These are phyloP conservation scores for Thyatira batis DNA, from an alignment of 2,888 invertebrate species.

Conservation along the genomic window DNA sequence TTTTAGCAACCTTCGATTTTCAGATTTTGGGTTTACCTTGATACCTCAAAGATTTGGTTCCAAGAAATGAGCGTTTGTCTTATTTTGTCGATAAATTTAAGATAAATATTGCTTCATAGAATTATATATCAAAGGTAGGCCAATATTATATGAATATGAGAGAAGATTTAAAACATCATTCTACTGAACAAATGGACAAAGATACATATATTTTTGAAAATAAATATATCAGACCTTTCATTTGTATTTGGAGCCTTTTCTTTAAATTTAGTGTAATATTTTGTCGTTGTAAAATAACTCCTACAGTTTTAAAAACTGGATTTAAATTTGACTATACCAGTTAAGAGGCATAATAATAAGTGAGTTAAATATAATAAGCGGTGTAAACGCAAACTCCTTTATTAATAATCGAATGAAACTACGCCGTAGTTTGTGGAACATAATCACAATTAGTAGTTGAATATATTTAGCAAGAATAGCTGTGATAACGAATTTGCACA, in stretches of 20 bases:
- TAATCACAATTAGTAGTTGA: slow-evolving; percentile 69
- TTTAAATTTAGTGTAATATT: too few relatives aligned
- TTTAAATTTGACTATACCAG: too few relatives aligned
- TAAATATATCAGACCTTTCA: too few relatives aligned
- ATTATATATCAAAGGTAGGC: too few relatives aligned
- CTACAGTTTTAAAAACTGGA: too few relatives aligned
- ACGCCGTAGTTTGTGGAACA: slow-evolving; percentile 50
- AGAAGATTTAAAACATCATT: too few relatives aligned
- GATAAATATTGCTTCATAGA: not conserved
- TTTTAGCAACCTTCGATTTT: not conserved
- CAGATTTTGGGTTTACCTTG: not conserved
- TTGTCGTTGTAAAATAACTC: too few relatives aligned
- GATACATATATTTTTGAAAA: too few relatives aligned
- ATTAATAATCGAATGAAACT: slow-evolving; percentile 19
- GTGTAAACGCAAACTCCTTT: slow-evolving; percentile 2
- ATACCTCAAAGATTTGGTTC: not conserved
- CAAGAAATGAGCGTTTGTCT: not conserved
- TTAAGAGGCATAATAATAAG: too few relatives aligned
- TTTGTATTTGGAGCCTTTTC: too few relatives aligned
- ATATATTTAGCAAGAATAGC: slow-evolving; percentile 75
- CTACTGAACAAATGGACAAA: too few relatives aligned
- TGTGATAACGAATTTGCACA: slow-evolving; percentile 78
- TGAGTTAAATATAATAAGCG: not conserved
- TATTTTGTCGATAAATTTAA: not conserved
- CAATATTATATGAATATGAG: too few relatives aligned